phyloP scores from a whole-genome alignment of 1,140 invertebrate species.

The Brachionus paranguensis region DNA sequence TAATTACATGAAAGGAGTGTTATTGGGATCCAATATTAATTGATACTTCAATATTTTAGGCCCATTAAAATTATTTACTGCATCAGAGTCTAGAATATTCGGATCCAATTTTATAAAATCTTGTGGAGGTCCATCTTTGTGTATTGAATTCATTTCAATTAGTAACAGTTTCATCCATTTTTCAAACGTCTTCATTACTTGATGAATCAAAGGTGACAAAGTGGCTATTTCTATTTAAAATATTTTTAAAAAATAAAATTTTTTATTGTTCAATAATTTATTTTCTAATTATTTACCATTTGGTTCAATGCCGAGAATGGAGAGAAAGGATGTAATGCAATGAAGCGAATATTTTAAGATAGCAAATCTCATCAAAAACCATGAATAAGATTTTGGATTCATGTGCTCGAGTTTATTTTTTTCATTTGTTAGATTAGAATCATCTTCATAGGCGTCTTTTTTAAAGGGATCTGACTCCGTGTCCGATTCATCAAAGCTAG shows the following conservation, averaged over 20 bases:
- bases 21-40: conserved; percentile 78
- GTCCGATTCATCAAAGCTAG: conserved; percentile 57
- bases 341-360: conserved; percentile 73
- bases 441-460: conserved; percentile 68
- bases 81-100: conserved; percentile 63
- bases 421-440: background rate
- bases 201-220: conserved; percentile 84
- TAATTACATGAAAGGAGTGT: conserved; percentile 83
- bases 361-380: conserved; percentile 83
- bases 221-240: conserved; percentile 72
- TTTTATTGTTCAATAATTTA: background rate
- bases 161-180: conserved; percentile 78
- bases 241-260: conserved; percentile 41
- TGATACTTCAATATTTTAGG: conserved; percentile 87
- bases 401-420: conserved; percentile 64
- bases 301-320: conserved; percentile 79
- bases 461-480: conserved; percentile 53
- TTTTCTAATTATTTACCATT: conserved; percentile 62
- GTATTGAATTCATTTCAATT: conserved; percentile 67
- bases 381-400: conserved; percentile 85
- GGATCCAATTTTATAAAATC: conserved; percentile 67
- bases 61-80: conserved; percentile 62
- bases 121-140: conserved; percentile 54
- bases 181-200: conserved; percentile 72
- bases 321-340: conserved; percentile 72